Base-by-base conservation (phyloP, 1,140 invertebrate genomes). In the Samia ricini region DNA sequence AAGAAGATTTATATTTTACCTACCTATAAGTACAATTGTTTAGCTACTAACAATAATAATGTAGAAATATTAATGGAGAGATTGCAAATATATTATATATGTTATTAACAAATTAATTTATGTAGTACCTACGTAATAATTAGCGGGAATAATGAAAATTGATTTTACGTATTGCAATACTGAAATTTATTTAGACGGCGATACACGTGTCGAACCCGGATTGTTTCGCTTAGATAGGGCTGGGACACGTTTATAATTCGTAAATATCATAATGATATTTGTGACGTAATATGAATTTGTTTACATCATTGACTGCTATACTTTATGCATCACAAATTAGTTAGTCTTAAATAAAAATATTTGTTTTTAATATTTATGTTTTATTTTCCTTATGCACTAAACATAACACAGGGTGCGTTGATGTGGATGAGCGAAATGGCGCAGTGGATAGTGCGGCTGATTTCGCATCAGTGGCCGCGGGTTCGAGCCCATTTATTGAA, bases 1-100 rank as follows among this genome's bases (percentile, higher is more conserved):
- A 69, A 68, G 66, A 69, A 63, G 56, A 72, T 72, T 60, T 71
- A 64, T 70, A 71, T 68, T n/a, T 75, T 83, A 74, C 71, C 63
- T 81, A 87, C 80, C 83, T 81, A 79, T 83, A 89, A 89, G 86
- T 87, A 89, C 84, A 89, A 89, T 83, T 88, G 83, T 85, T 85
- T 89, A 89, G 76, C 73, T 66, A 86, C 82, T 88, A 89, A 88
- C 83, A 84, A 73, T 85, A 77, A 74, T 76, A 18, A n/a, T 42
- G 67, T 84, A 83, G 76, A 71, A n/a, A 69, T 76, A 76, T 69
- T 73, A 72, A 69, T 71, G 63, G 60, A 79, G 74, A 69, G 73
- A 77, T 69, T 59, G 42, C 24, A 21, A 66, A 74, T 77, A 77
- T 72, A 77, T 22, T 22, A 52, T 76, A 48, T 77, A 77, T 76